Evolutionary conservation across 2,113 vertebrate species (phyloP), one percentile per base, ranked within the genome.

Genomic region (Ctenomys sociabilis): DNA sequence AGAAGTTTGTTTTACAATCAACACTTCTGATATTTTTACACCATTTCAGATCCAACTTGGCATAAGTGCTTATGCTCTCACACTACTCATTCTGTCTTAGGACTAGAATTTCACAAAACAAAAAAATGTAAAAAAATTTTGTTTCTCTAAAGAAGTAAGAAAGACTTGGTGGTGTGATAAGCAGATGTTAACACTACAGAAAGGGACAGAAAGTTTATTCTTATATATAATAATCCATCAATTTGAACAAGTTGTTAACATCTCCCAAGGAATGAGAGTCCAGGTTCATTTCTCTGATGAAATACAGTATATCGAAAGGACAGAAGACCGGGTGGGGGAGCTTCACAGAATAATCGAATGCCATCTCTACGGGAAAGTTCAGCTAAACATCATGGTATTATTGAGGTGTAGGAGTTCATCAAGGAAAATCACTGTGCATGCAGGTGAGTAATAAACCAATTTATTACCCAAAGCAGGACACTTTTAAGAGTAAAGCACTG

Each of bases 11-110:
- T 97, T 97, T 97, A 85, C 85, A 85, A 93, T 96, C 95, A 95
- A 96, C 93, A 96, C 81, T 91, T 97, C 77, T 87, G 95, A 91
- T 97, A 97, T 97, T 97, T 97, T 97, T 95, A 96, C 93, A 97
- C 93, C 87, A 93, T 96, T 95, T 97, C 93, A 89, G 13, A 70
- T 97, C 92, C 30, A 93, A 97, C 75, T 94, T 96, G 93, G 90
- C 84, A 96, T 85, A 91, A 89, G 26, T 72, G 92, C 82, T 89
- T 59, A 93, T 85, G 84, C 35, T 96, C 95, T 96, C 93, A 96
- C 96, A 93, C 80, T 77, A 77, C 73, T 77, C 85, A 93, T 95
- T 97, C 70, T 95, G 92, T 96, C 89, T 96, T 86, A 94, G 87
- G 95, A 81, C 49, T 95, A 85, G 80, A 91, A 94, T 95, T 97